phyloP scores from a whole-genome alignment of 2,888 invertebrate genomes.

The Mesorhabditis sp. region DNA sequence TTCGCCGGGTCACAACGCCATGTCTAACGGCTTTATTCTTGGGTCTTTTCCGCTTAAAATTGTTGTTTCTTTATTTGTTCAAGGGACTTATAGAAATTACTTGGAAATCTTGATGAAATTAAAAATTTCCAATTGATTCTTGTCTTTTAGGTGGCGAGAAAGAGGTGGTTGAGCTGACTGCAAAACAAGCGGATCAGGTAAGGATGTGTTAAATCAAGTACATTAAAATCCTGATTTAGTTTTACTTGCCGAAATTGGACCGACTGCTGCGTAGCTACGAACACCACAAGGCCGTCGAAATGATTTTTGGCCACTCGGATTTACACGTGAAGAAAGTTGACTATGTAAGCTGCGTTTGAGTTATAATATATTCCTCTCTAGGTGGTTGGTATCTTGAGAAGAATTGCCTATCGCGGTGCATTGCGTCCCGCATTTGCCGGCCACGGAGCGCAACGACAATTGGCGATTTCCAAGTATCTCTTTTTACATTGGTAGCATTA shows the following conservation, averaged over 20 bases:
- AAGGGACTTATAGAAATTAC: too few relatives aligned
- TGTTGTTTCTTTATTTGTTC: too few relatives aligned
- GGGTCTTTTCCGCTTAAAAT: too few relatives aligned
- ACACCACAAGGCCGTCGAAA: conserved; percentile 70
- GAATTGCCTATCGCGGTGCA: conserved; percentile 77
- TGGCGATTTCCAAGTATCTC: conserved; percentile 2
- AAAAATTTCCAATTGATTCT: too few relatives aligned
- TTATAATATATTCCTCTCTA: conserved; percentile 45
- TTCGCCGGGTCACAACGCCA: too few relatives aligned
- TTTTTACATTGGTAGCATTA: conserved; percentile 67
- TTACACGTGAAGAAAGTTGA: conserved; percentile 70
- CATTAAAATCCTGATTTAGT: conserved; percentile 4
- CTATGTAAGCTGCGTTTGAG: neutral
- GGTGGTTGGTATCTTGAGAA: conserved; percentile 78
- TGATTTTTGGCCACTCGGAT: neutral
- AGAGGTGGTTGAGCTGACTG: conserved; percentile 20
- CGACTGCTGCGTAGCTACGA: conserved; percentile 74
- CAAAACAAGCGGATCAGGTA: conserved; percentile 20
- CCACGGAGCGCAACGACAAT: conserved; percentile 61
- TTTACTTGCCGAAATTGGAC: conserved; percentile 66
- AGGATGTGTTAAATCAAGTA: neutral
- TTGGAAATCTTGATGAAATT: too few relatives aligned
- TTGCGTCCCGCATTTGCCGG: conserved; percentile 74
- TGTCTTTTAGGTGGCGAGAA: neutral
- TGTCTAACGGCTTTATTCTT: too few relatives aligned